Evolutionary conservation across 2,797 vertebrate species (phyloP).

Genomic region (Lemur catta): DNA sequence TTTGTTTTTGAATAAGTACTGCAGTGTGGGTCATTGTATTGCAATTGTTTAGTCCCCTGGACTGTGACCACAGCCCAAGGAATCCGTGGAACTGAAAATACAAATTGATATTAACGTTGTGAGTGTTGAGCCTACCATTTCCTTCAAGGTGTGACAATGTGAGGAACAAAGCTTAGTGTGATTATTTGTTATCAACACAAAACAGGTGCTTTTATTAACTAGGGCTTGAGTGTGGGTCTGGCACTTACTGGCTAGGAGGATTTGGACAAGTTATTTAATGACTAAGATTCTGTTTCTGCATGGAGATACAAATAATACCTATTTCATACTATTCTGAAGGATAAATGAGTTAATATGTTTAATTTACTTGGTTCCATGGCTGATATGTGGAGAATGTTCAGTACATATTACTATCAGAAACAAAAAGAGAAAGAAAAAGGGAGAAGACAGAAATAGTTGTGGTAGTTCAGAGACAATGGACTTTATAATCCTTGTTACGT

Average conservation of each 20-base stretch:
- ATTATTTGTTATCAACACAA: background rate
- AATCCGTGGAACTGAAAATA: background rate
- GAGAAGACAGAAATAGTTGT: background rate
- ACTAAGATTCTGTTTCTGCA: conserved; percentile 24
- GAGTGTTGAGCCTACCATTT: background rate
- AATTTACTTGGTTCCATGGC: background rate
- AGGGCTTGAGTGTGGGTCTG: conserved; percentile 42
- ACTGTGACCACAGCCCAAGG: background rate
- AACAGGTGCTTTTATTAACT: background rate
- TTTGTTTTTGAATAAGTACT: background rate
- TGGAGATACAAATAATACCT: background rate
- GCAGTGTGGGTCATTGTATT: background rate
- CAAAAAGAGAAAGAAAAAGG: background rate
- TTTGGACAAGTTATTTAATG: background rate
- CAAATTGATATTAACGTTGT: background rate
- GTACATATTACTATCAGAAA: background rate
- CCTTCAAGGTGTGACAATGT: background rate
- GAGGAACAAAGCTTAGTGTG: background rate
- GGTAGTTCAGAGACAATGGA: background rate
- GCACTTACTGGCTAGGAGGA: conserved; percentile 45
- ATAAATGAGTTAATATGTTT: background rate
- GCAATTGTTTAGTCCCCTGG: background rate
- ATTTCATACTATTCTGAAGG: background rate
- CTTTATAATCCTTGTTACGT: background rate
- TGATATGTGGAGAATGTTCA: background rate